phyloP scores from a whole-genome alignment of 2,797 vertebrate genomes.

The Heterohyrax brucei region DNA sequence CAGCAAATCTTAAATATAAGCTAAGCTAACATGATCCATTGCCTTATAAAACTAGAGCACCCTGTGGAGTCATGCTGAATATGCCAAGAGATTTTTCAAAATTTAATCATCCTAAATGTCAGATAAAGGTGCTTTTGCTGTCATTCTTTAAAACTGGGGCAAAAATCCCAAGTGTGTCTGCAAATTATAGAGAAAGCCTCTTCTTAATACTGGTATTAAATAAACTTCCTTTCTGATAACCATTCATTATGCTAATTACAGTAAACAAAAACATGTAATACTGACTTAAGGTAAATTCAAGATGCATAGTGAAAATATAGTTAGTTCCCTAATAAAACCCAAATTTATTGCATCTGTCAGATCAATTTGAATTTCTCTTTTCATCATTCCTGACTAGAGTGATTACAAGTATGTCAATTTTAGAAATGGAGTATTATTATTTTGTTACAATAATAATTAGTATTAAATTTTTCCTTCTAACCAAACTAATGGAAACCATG shows the following conservation, averaged over 20 bases:
- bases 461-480: not conserved
- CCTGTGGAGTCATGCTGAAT: constrained; percentile 91
- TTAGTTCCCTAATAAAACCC: constrained; percentile 70
- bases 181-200: constrained; percentile 86
- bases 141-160: constrained; percentile 93
- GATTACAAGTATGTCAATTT: constrained; percentile 32
- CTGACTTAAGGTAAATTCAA: constrained; percentile 79
- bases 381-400: not conserved
- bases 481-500: constrained; percentile 14
- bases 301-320: constrained; percentile 74
- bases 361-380: constrained; percentile 75
- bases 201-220: constrained; percentile 86
- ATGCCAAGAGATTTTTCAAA: constrained; percentile 93
- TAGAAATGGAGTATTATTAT: constrained; percentile 46
- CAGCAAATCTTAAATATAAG: constrained; percentile 91
- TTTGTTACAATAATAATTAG: not conserved
- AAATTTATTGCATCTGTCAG: constrained; percentile 60
- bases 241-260: constrained; percentile 65
- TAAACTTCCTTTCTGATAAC: constrained; percentile 72
- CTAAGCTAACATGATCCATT: constrained; percentile 93
- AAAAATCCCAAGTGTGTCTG: constrained; percentile 84
- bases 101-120: constrained; percentile 95
- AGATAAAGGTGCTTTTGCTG: constrained; percentile 94
- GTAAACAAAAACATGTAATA: constrained; percentile 77
- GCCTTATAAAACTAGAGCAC: constrained; percentile 91